Base-by-base conservation (phyloP, 92 coral and sea anemone species). In the Phenganax subtilis region DNA sequence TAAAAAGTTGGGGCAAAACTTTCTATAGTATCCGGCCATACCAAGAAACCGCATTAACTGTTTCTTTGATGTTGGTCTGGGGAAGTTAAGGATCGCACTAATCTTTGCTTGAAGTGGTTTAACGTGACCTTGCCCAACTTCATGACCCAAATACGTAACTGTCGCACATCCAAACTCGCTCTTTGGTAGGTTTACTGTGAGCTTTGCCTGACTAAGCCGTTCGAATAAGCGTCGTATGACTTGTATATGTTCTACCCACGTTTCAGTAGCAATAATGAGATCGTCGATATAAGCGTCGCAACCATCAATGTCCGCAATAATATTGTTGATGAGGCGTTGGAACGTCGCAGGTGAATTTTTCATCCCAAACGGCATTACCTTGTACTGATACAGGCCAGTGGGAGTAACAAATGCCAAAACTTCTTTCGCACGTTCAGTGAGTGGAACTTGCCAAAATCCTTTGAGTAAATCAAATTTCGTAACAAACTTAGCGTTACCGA, bases 241-340 rank as follows among this genome's bases (percentile, higher is more conserved):
- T 37, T 83, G 20, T 57, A 88, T 57, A 69, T 88, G 91, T 51
- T 85, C 85, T 51, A 77, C 82, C 87, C 85, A 82, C 7, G 76
- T 85, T 69, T 70, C 74, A 77, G 80, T 81, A 75, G 25, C 61
- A 71, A 88, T 75, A 52, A 85, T 85, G 55, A 82, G 59, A 78
- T 88, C 89, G 74, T 85, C 91, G 58, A 88, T 86, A 89, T 88
- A 88, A 7, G 85, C 85, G 61, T 77, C 73, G 62, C 88, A 86
- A 11, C 84, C 84, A 51, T 60, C 75, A 54, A 81, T 58, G 68
- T 81, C 85, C 7, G 86, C 75, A 69, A 80, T 69, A 0, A 82
- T 74, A 17, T 53, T 44, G 71, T 85, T 82, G 37, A 85, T 85
- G 44, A 88, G 78, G 16, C 89, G 64, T 76, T 86, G 86, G 20